Conservation (phyloP, 2,888 invertebrate species). For the Nesidiocoris tenuis region DNA sequence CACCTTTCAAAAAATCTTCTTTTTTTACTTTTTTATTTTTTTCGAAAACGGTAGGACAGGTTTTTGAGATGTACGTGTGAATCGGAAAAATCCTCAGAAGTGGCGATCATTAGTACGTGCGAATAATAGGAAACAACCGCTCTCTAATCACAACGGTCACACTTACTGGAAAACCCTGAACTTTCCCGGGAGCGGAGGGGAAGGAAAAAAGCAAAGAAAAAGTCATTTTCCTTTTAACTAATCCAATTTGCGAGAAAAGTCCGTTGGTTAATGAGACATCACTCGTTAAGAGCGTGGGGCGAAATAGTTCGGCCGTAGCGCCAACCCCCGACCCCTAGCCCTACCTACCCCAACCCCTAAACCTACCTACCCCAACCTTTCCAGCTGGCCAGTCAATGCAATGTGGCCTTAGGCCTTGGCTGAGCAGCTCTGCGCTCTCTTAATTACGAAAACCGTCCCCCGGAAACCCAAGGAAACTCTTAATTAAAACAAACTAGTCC, state of each 20-base stretch:
- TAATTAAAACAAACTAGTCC: constrained; percentile 31
- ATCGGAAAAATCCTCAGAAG: too few species aligned
- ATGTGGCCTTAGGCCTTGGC: background rate
- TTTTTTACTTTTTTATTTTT: too few species aligned
- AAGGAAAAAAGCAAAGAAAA: background rate
- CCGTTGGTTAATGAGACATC: background rate
- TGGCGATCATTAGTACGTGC: too few species aligned
- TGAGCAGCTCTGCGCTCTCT: background rate
- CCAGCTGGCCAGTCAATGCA: background rate
- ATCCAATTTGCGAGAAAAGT: background rate
- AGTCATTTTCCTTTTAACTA: background rate
- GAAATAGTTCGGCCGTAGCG: background rate
- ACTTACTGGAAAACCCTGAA: background rate
- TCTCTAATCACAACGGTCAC: background rate
- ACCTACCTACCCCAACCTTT: too few species aligned
- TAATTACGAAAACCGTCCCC: background rate
- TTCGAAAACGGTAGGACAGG: too few species aligned
- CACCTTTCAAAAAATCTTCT: too few species aligned
- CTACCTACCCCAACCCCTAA: too few species aligned
- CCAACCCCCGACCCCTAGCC: too few species aligned
- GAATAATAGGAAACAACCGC: background rate
- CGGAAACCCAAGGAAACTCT: constrained; percentile 6
- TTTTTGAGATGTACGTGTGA: too few species aligned
- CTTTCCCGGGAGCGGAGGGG: background rate
- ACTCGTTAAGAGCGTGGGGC: background rate